Conservation (phyloP, 2,113 vertebrate genomes). For the Leuciscus idus region DNA sequence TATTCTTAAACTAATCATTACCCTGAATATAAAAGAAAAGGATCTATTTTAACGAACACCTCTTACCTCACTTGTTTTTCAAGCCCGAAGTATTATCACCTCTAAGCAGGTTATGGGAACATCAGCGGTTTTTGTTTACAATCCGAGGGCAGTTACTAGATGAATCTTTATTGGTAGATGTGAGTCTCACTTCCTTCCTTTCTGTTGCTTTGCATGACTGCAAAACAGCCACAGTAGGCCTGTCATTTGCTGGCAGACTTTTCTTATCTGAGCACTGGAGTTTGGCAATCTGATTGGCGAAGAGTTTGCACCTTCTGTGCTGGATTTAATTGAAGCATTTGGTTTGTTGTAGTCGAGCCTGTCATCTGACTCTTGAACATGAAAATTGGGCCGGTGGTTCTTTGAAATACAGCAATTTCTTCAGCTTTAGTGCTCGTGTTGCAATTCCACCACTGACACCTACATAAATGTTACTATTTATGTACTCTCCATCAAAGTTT, state of each 20-base stretch:
- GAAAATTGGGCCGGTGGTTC: not conserved
- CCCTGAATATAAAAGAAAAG: not conserved
- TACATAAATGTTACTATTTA: not conserved
- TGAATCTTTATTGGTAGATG: slow-evolving; percentile 19
- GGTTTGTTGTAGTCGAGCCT: slow-evolving; percentile 26
- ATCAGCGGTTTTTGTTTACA: not conserved
- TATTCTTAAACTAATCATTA: not conserved
- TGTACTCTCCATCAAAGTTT: not conserved
- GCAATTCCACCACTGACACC: not conserved
- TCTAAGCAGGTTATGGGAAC: not conserved
- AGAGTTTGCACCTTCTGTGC: slow-evolving; percentile 21
- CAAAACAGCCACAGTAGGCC: slow-evolving; percentile 27
- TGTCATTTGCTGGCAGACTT: slow-evolving; percentile 31
- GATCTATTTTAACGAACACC: not conserved
- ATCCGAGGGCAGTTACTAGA: slow-evolving; percentile 13
- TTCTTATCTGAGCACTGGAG: not conserved
- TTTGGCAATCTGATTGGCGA: not conserved
- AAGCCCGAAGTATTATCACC: not conserved
- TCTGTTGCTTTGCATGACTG: slow-evolving; percentile 33
- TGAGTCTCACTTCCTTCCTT: slow-evolving; percentile 46
- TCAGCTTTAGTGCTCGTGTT: not conserved
- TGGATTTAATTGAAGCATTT: slow-evolving; percentile 14
- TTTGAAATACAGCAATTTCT: not conserved
- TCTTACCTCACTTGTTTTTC: not conserved
- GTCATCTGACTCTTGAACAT: slow-evolving; percentile 1